phyloP scores from a whole-genome alignment of 2,797 vertebrate genomes.

The Smutsia gigantea region DNA sequence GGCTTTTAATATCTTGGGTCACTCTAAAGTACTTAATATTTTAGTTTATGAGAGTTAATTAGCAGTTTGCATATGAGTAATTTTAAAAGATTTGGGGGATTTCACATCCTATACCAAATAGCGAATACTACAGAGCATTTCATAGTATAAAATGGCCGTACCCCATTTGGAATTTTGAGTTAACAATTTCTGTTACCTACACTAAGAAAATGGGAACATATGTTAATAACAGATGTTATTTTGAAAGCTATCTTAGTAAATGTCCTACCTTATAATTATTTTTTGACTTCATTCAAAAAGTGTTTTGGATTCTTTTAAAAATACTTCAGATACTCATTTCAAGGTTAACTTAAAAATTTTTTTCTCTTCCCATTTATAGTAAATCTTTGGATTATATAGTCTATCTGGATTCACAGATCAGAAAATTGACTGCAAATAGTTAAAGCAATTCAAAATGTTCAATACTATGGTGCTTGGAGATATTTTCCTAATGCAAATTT shows the following conservation, averaged over 20 bases:
- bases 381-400: not conserved
- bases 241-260: conserved; percentile 53
- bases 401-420: conserved; percentile 1
- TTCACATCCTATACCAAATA: conserved; percentile 1
- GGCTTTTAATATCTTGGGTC: not conserved
- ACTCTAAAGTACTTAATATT: conserved; percentile 30
- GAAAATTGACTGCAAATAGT: conserved; percentile 1
- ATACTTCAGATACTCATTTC: conserved; percentile 1
- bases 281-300: conserved; percentile 26
- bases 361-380: not conserved
- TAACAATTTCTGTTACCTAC: conserved; percentile 35
- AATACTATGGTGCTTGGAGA: not conserved
- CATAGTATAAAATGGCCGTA: not conserved
- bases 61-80: not conserved
- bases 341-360: not conserved
- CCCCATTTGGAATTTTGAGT: not conserved
- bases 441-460: not conserved
- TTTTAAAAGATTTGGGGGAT: not conserved
- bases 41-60: not conserved
- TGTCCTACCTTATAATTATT: not conserved
- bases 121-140: not conserved
- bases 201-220: conserved; percentile 57
- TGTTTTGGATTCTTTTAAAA: not conserved
- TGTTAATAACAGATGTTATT: conserved; percentile 63
- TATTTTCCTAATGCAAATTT: not conserved